Evolutionary conservation across 2,888 invertebrate genomes (phyloP), one percentile per base, ranked within the genome.

Genomic region (Ptilodon capucinus): DNA sequence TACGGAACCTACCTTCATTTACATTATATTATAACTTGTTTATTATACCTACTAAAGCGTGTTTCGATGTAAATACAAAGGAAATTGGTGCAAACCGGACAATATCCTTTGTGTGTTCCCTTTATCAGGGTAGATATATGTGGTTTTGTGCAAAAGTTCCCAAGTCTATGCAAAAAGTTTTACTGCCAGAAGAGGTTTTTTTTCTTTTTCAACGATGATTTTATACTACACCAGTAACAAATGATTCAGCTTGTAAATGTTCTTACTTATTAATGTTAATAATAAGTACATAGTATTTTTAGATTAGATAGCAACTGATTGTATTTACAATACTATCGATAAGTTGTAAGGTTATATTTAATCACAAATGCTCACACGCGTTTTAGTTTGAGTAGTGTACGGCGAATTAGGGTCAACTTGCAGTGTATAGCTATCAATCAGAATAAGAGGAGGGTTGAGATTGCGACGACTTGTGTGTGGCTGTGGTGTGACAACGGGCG

Each of bases 1-100:
- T 64, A 61, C 69, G 66, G 74, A 77, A 79, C 77, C 76, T 67
- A 58, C 60, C 58, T 73, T 66, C 60, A 65, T 70, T 70, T 65
- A 68, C 70, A 65, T 63, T 66, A 38, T 19, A 13, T 38, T 38
- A 55, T 47, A 28, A 28, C 25, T 28, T 28, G 28, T 28, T 28
- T 28, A 28, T 28, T n/a, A 28, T 28, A n/a, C n/a, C n/a, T n/a
- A n/a, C n/a, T n/a, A n/a, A n/a, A 28, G 28, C 8, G 4, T 28
- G 28, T n/a, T n/a, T 2, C 28, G n/a, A 28, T 28, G 28, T n/a
- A 28, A 28, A n/a, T n/a, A 28, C 28, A 28, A 28, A 28, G 28
- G 28, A 28, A 8, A 25, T 28, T 28, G 28, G 28, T 28, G n/a
- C n/a, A n/a, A 2, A n/a, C n/a, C n/a, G n/a, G n/a, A 28, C n/a